Percentiles rank a stretch among this genome's conserved stretches.
phyloP scores from a whole-genome alignment of 23 tunicate species.

The Oikopleura dioica region DNA sequence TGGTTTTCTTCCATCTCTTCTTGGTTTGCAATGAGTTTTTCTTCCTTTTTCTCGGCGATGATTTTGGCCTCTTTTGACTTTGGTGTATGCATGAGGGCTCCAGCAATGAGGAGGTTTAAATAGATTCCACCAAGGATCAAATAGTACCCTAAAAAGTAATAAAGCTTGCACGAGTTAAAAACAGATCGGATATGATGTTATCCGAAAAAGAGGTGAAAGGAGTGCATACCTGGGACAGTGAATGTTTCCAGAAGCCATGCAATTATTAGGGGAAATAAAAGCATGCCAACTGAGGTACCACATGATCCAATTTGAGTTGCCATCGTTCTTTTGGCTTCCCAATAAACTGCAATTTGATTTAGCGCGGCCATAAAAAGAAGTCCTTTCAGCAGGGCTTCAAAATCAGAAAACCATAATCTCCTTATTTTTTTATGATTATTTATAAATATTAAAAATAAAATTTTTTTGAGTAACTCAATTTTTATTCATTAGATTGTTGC shows the following conservation, averaged over 20 bases:
- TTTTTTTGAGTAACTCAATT: too few relatives aligned
- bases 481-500: too few relatives aligned
- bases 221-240: neutral
- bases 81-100: too few relatives aligned
- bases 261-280: neutral
- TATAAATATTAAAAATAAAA: too few relatives aligned
- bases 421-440: too few relatives aligned
- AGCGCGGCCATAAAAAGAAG: neutral
- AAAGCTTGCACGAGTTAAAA: too few relatives aligned
- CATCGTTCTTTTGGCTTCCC: neutral
- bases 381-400: too few relatives aligned
- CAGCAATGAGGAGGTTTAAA: neutral
- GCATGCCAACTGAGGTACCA: neutral
- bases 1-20: too few relatives aligned
- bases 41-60: neutral
- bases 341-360: neutral
- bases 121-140: neutral
- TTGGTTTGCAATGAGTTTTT: neutral
- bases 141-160: too few relatives aligned
- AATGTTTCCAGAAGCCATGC: neutral
- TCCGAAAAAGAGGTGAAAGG: too few relatives aligned
- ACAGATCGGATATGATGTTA: too few relatives aligned
- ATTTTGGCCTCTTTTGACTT: neutral
- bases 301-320: conserved; percentile 5
- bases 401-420: too few relatives aligned